Conservation (phyloP, 2,113 vertebrate species). For the Tetrax tetrax region DNA sequence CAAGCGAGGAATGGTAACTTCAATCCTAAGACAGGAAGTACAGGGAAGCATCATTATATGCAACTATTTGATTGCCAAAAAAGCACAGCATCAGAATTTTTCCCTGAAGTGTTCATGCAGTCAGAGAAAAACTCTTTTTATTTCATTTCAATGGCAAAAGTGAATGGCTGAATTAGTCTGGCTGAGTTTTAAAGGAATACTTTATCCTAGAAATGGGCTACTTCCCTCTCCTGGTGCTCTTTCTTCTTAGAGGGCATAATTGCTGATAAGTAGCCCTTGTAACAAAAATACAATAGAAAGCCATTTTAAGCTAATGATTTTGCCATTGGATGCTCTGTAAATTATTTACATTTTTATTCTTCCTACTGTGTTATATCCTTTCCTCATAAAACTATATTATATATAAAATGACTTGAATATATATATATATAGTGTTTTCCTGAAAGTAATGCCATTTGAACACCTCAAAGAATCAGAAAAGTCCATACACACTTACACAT, state of each 20-base stretch:
- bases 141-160: not conserved
- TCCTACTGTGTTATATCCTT: not conserved
- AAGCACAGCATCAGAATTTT: constrained; percentile 3
- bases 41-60: not conserved
- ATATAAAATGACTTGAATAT: not conserved
- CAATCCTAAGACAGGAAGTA: not conserved
- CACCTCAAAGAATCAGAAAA: not conserved
- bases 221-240: not conserved
- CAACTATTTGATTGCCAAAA: not conserved
- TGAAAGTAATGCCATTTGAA: not conserved
- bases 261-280: constrained; percentile 6
- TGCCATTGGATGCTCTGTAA: not conserved
- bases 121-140: not conserved
- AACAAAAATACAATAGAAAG: constrained; percentile 23
- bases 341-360: constrained; percentile 29
- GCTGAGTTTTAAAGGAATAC: constrained; percentile 40
- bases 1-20: not conserved
- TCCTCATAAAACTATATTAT: not conserved
- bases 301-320: constrained; percentile 43
- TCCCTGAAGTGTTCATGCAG: not conserved
- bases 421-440: not conserved
- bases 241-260: constrained; percentile 27
- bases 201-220: not conserved
- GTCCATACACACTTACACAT: not conserved
- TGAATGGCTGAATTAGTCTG: not conserved